Evolutionary conservation across 2,113 vertebrate species (phyloP).

Genomic region (Prinia subflava): DNA sequence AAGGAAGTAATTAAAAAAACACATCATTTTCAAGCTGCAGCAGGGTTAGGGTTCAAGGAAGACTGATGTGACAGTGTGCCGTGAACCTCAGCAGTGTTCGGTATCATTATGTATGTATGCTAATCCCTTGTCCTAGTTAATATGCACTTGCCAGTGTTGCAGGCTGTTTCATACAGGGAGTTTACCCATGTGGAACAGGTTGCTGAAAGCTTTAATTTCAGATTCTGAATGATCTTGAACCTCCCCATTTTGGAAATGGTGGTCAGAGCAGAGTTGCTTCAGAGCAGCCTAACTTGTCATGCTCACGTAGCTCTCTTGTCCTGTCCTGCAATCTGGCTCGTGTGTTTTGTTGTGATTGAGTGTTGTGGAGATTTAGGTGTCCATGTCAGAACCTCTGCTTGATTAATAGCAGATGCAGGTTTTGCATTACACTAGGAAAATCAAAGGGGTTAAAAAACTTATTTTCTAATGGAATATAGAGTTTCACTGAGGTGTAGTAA

Average conservation of each 20-base stretch:
- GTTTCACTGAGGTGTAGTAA: background rate
- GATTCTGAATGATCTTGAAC: background rate
- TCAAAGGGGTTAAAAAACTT: background rate
- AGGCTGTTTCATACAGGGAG: background rate
- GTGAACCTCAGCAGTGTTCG: background rate
- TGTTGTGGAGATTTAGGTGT: background rate
- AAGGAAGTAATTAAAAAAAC: background rate
- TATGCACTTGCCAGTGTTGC: background rate
- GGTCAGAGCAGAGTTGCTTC: background rate
- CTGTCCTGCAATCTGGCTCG: background rate
- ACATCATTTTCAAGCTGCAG: background rate
- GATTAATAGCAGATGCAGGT: background rate
- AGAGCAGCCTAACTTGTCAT: fast-evolving
- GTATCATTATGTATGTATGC: background rate
- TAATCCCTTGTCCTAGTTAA: background rate
- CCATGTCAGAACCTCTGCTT: background rate
- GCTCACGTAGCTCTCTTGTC: background rate
- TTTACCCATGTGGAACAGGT: background rate
- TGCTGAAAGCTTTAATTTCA: background rate
- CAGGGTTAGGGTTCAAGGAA: background rate
- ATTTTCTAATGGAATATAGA: background rate
- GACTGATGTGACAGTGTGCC: background rate
- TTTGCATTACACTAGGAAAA: background rate
- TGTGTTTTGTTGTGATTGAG: background rate
- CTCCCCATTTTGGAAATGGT: fast-evolving